phyloP scores from a whole-genome alignment of 1,140 invertebrate genomes.

The Drosophila lacteicornis region DNA sequence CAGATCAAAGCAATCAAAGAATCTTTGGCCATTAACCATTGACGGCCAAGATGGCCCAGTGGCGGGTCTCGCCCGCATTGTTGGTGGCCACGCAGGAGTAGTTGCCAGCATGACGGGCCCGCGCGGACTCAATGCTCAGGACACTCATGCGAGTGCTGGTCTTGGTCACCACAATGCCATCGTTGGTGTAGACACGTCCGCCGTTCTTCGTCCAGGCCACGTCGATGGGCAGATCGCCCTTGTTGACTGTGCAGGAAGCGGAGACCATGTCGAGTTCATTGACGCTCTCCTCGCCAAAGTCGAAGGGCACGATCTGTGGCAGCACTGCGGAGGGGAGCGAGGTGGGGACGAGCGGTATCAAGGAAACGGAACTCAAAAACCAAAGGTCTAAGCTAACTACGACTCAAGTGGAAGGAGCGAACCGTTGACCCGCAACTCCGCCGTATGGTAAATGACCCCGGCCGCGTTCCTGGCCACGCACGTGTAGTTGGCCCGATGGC shows the following conservation, averaged over 20 bases:
- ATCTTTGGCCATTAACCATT: slow-evolving; percentile 52
- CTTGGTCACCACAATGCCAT: slow-evolving; percentile 86
- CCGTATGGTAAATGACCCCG: slow-evolving; percentile 89
- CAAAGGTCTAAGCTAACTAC: slow-evolving; percentile 27
- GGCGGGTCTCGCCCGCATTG: slow-evolving; percentile 89
- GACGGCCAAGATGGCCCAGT: slow-evolving; percentile 87
- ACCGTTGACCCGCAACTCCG: slow-evolving; percentile 89
- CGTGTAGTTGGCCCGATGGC: slow-evolving; percentile 90
- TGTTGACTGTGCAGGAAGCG: slow-evolving; percentile 92
- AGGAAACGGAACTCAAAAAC: slow-evolving; percentile 29
- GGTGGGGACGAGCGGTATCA: slow-evolving; percentile 16
- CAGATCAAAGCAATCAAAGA: slow-evolving; percentile 17
- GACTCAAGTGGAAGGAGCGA: slow-evolving; percentile 8
- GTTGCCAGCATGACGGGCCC: slow-evolving; percentile 88
- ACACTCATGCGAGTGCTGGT: slow-evolving; percentile 89
- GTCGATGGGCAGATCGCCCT: slow-evolving; percentile 93
- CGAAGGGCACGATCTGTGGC: slow-evolving; percentile 85
- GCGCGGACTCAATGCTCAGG: slow-evolving; percentile 88
- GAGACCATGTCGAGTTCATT: slow-evolving; percentile 90
- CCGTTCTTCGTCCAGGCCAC: slow-evolving; percentile 89
- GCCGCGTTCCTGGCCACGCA: slow-evolving; percentile 91
- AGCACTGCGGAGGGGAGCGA: slow-evolving; percentile 37
- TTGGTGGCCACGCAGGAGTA: slow-evolving; percentile 92
- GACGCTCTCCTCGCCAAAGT: slow-evolving; percentile 89
- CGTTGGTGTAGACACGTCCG: slow-evolving; percentile 78